Base-by-base conservation (phyloP, 2,888 invertebrate species). In the Dione vanillae region DNA sequence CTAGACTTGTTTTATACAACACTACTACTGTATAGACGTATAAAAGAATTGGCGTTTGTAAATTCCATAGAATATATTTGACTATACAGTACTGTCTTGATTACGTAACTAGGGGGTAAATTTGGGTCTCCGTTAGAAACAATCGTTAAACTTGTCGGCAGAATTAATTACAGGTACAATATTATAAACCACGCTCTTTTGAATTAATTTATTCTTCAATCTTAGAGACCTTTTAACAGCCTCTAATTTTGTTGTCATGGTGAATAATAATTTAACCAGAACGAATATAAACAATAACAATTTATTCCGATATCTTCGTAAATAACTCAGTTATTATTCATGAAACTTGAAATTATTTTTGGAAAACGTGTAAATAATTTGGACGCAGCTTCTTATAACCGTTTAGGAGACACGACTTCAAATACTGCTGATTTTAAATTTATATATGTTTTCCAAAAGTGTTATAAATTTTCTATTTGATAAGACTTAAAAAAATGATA, bases 61-160 rank as follows among this genome's bases (percentile, higher is more conserved):
- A 52, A 27, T 9, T 54, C 14, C 9, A 14, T 9, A 54, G 12
- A 27, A 8, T 27, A 40, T n/a, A 56, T 37, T 6, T 16, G 16
- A 40, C 37, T 40, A 51, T 64, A 40, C 14, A 40, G 40, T 20
- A 12, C 64, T 49, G 37, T 40, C 7, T 35, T 64, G 64, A 64
- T 64, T 51, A 49, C 49, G 49, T 49, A 51, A 49, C 40, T 64
- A 61, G 49, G 61, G 79, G 74, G 77, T 78, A 74, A 79, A 79
- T 76, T 71, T 75, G 77, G 76, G 61, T 45, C 43, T 61, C 43
- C 20, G 78, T 78, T 76, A 62, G 69, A 69, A 73, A 73, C 75
- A 72, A 76, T 74, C 70, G 74, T 74, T 72, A 73, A 74, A 70
- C 61, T 72, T 70, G 65, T 52, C 65, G 68, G 69, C 67, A 65